A percentile compares a stretch with the other conserved stretches of the same genome.
Evolutionary conservation across 2,797 vertebrate species (phyloP).

Genomic region (Anguilla megastoma): DNA sequence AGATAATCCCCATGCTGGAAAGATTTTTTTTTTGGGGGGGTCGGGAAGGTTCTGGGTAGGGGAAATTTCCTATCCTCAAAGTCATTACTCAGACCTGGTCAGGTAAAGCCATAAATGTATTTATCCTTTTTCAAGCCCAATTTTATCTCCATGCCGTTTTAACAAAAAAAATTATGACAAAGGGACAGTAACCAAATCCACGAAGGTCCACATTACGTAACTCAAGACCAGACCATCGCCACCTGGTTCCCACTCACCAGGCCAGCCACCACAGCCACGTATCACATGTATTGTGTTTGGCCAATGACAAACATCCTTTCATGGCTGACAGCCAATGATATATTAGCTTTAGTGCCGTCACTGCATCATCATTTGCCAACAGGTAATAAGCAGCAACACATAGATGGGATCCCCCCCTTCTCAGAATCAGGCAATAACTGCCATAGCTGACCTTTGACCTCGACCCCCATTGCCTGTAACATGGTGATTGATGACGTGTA

Average conservation of each 20-base stretch:
- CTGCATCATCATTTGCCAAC: not conserved
- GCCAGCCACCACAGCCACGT: not conserved
- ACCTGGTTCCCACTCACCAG: not conserved
- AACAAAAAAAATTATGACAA: not conserved
- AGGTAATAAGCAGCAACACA: not conserved
- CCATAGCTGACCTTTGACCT: conserved; percentile 51
- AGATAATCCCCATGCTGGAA: not conserved
- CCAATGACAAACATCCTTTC: not conserved
- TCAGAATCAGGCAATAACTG: conserved; percentile 35
- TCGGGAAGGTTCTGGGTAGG: no score
- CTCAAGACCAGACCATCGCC: not conserved
- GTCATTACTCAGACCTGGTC: not conserved
- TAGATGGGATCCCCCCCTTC: not conserved
- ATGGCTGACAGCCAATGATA: not conserved
- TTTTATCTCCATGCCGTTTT: not conserved
- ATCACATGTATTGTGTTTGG: not conserved
- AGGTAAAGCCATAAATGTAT: not conserved
- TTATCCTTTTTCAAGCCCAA: not conserved
- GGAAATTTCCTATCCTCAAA: not conserved
- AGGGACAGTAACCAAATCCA: not conserved
- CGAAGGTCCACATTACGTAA: not conserved
- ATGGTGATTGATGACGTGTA: conserved; percentile 51
- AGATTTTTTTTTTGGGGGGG: not conserved
- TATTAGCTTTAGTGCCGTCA: not conserved
- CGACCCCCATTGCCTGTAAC: not conserved